A percentile compares a stretch with the other conserved stretches of the same genome.
Conservation (phyloP, 2,113 vertebrate species). For the Athene cunicularia region DNA sequence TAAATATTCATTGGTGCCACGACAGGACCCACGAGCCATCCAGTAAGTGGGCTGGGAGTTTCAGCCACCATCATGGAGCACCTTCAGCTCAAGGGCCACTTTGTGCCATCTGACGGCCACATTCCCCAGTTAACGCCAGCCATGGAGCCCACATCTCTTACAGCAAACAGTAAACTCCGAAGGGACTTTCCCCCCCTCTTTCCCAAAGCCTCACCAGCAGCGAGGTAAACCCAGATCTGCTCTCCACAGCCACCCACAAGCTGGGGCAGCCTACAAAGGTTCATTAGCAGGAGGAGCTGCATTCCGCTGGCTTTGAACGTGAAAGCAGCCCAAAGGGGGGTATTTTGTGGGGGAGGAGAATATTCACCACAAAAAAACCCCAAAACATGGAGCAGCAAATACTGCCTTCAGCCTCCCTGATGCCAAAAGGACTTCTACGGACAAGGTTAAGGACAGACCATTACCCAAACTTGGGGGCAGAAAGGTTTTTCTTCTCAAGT, state of each 20-base stretch:
- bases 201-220: neutral
- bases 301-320: neutral
- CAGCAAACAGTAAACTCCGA: neutral
- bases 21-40: neutral
- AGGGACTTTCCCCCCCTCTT: neutral
- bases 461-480: neutral
- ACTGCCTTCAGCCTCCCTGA: neutral
- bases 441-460: neutral
- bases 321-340: neutral
- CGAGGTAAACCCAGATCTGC: constrained; percentile 2
- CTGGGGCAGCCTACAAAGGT: neutral
- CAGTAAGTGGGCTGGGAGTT: neutral
- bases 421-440: neutral
- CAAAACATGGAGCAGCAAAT: neutral
- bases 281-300: neutral
- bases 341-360: constrained; percentile 13
- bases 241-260: neutral
- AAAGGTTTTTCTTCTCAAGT: neutral
- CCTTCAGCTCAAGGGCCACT: neutral
- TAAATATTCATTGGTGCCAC: neutral
- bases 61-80: neutral
- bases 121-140: neutral
- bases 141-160: neutral
- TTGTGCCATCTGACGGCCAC: neutral
- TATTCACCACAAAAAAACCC: neutral